Evolutionary conservation across 2,888 invertebrate genomes (phyloP), one percentile per base, ranked within the genome.

Genomic region (Drosophila lutescens): DNA sequence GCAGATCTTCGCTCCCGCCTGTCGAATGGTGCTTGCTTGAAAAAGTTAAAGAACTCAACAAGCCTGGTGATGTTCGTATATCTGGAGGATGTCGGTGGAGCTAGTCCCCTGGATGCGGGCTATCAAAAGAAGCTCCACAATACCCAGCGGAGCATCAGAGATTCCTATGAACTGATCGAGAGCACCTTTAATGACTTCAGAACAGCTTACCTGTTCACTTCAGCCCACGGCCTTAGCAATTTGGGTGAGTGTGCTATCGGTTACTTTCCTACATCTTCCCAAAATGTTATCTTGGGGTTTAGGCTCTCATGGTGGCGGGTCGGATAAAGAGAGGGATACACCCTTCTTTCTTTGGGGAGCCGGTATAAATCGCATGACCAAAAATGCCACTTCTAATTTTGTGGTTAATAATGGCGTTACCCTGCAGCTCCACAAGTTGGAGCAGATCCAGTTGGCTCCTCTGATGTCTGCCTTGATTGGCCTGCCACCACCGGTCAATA

Each of bases 151-250:
- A 95, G 96, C 54, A 94, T 98, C 43, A 90, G 93, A 78, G 92
- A 94, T 79, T 94, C 96, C 23, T 96, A 95, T 65, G 81, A 93
- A 58, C 74, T 95, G 1, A 94, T 98, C 68, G 95, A 95, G 81
- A 91, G 93, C 13, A 95, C 94, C 86, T 99, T 96, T 92, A 90
- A 95, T 87, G 97, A 98, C 92, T 93, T 94, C 1, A 93, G 93
- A 81, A 99, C 99, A 0, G 95, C 96, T 1, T 99, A 96, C 91
- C 91, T 99, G 43, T 96, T 99, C 92, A 98, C 99, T 7, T 95
- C 99, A 4, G 99, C 99, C 92, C 99, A 99, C 93, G 99, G 99
- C 65, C 99, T 99, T 98, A 99, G 98, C 17, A 96, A 98, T 92
- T 97, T 98, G 96, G 99, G 99, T 91, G 53, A 70, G 47, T 38